phyloP scores from a whole-genome alignment of 2,113 vertebrate genomes.

The Zosterops japonicus region DNA sequence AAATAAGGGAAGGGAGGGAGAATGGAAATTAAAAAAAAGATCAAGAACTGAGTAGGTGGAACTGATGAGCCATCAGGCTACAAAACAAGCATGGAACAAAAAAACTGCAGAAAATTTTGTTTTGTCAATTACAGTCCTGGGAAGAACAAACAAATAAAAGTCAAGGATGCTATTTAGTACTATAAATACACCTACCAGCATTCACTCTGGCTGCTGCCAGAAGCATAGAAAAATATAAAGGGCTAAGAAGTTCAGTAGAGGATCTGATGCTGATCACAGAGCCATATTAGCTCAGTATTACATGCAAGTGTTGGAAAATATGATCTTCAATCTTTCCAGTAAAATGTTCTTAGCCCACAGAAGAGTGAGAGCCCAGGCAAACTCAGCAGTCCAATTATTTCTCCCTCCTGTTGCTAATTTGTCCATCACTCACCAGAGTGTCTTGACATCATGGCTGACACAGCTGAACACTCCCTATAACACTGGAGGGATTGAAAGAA shows the following conservation, averaged over 20 bases:
- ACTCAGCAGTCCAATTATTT: not conserved
- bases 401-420: not conserved
- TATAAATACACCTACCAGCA: not conserved
- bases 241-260: not conserved
- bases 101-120: not conserved
- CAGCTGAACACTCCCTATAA: not conserved
- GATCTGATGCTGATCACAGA: not conserved
- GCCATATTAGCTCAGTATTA: not conserved
- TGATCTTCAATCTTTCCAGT: not conserved
- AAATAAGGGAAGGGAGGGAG: not conserved
- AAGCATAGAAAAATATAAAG: not conserved
- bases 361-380: not conserved
- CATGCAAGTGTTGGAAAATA: not conserved
- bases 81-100: constrained; percentile 4
- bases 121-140: not conserved
- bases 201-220: not conserved
- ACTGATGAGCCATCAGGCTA: not conserved
- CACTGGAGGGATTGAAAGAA: not conserved
- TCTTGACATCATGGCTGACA: not conserved
- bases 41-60: not conserved
- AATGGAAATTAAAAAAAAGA: not conserved
- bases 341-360: not conserved
- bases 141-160: not conserved
- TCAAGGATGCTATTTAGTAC: not conserved
- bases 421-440: not conserved